Conservation (phyloP, 2,113 vertebrate genomes). For the Chionomys nivalis region DNA sequence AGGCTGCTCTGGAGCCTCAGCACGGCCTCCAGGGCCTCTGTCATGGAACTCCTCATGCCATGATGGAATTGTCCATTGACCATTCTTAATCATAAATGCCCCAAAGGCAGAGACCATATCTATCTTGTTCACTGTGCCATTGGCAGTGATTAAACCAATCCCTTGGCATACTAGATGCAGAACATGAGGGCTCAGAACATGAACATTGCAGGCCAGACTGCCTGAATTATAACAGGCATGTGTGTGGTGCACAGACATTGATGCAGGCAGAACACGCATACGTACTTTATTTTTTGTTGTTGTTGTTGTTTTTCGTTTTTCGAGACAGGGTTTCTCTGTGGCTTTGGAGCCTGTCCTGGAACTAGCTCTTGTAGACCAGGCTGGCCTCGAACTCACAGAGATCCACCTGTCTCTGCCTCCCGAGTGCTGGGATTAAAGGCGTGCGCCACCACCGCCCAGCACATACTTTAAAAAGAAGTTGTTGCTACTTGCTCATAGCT, state of each 20-base stretch:
- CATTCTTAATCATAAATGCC: not conserved
- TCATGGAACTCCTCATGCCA: not conserved
- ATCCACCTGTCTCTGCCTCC: too few relatives aligned
- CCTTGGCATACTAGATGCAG: not conserved
- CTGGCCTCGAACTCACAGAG: too few relatives aligned
- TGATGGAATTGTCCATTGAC: not conserved
- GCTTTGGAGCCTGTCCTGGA: too few relatives aligned
- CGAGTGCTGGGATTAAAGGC: too few relatives aligned
- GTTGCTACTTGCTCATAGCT: not conserved
- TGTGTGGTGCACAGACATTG: too few relatives aligned
- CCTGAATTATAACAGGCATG: not conserved
- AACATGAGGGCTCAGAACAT: not conserved
- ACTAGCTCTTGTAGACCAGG: too few relatives aligned
- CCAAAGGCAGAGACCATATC: not conserved
- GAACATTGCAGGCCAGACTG: not conserved
- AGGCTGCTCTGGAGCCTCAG: not conserved
- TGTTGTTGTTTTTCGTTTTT: too few relatives aligned
- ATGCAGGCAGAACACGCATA: not conserved
- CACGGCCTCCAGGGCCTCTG: not conserved
- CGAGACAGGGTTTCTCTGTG: too few relatives aligned
- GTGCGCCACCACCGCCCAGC: too few relatives aligned
- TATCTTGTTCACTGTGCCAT: not conserved
- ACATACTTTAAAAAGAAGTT: not conserved
- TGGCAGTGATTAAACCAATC: not conserved
- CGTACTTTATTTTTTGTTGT: too few relatives aligned